Evolutionary conservation across 35 echinoderm and acorn worm genomes (phyloP).

Genomic region (Nesometra sesokonis): DNA sequence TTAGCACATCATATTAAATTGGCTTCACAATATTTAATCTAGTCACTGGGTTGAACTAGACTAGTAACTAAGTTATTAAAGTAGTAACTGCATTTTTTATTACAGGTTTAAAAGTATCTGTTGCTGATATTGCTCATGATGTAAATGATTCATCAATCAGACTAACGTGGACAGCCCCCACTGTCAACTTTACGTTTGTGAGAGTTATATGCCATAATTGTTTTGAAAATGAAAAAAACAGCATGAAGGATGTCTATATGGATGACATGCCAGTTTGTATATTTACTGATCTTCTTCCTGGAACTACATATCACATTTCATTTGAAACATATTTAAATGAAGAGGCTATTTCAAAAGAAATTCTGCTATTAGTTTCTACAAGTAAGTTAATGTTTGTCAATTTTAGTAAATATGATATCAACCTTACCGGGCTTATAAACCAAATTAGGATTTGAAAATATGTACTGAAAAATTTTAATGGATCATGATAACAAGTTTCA

Average conservation of each 20-base stretch:
- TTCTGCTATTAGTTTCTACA: not conserved
- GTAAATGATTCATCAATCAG: not conserved
- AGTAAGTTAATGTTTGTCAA: not conserved
- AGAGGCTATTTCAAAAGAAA: not conserved
- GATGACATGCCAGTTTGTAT: not conserved
- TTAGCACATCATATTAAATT: no score
- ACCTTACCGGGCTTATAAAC: no score
- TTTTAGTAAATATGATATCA: no score
- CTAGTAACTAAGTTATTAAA: no score
- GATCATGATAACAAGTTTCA: no score
- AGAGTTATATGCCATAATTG: not conserved
- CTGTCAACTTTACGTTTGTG: not conserved
- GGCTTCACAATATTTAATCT: no score
- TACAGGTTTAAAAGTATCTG: not conserved
- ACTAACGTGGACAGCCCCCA: not conserved
- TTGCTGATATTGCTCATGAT: not conserved
- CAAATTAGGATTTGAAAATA: no score
- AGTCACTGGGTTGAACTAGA: no score
- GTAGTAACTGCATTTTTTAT: no score
- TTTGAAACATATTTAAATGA: not conserved
- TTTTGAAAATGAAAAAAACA: no score
- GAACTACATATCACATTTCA: not conserved
- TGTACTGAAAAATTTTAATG: no score
- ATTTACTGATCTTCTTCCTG: not conserved
- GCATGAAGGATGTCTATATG: not conserved